These are phyloP conservation scores for Sabellastarte sp. DNA, from an alignment of 2,888 invertebrate genomes.

Conservation along the genomic window DNA sequence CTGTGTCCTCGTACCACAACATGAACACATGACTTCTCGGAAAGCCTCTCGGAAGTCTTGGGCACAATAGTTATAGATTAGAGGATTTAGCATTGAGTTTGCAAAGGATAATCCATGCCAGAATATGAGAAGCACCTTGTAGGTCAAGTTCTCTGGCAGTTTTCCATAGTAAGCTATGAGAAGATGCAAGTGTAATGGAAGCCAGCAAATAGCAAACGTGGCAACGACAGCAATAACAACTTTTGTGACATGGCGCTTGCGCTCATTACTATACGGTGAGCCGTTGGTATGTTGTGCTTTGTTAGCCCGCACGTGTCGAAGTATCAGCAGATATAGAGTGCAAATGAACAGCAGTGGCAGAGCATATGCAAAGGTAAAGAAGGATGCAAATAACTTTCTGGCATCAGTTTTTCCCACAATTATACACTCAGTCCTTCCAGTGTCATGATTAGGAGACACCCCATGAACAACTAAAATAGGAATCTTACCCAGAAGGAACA, in stretches of 20 bases:
- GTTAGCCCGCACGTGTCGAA: conserved; percentile 68
- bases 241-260: conserved; percentile 72
- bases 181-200: conserved; percentile 72
- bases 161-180: conserved; percentile 20
- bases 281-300: background rate
- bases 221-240: conserved; percentile 89
- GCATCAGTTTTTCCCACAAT: conserved; percentile 17
- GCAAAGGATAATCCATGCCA: conserved; percentile 26
- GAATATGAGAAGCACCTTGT: conserved; percentile 21
- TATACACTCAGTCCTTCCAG: conserved; percentile 18
- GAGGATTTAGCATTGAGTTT: conserved; percentile 28
- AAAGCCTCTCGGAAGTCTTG: conserved; percentile 24
- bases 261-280: background rate
- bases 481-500: conserved; percentile 20
- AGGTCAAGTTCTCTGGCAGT: conserved; percentile 12
- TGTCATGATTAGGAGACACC: conserved; percentile 2
- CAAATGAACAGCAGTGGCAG: conserved; percentile 83
- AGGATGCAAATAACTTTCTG: conserved; percentile 37
- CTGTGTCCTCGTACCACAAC: background rate
- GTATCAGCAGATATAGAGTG: conserved; percentile 83
- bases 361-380: conserved; percentile 85
- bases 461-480: conserved; percentile 27
- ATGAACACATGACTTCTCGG: background rate
- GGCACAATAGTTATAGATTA: conserved; percentile 26
- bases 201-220: conserved; percentile 91